A percentile compares a stretch with the other conserved stretches of the same genome.
Evolutionary conservation across 2,113 vertebrate genomes (phyloP).

Genomic region (Rhea pennata): DNA sequence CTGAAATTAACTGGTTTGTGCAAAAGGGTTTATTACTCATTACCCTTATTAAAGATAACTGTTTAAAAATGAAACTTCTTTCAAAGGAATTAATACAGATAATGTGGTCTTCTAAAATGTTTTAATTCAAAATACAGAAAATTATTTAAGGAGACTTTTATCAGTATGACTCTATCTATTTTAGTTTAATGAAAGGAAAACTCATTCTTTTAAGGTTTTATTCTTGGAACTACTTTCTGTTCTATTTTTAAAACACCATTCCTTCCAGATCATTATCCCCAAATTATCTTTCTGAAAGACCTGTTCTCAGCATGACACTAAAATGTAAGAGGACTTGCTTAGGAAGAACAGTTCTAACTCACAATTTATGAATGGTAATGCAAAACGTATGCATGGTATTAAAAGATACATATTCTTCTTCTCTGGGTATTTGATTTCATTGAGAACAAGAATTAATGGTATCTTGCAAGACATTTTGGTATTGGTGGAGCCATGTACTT

Average conservation of each 20-base stretch:
- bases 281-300: conserved; percentile 39
- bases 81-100: background rate
- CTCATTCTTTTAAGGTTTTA: background rate
- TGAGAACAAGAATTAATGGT: background rate
- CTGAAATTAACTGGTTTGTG: background rate
- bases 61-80: background rate
- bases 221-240: conserved; percentile 21
- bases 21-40: background rate
- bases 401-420: background rate
- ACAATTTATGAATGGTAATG: conserved; percentile 9
- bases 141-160: background rate
- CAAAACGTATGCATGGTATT: background rate
- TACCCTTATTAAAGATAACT: background rate
- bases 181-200: background rate
- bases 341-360: conserved; percentile 11
- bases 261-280: conserved; percentile 10
- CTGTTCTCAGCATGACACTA: conserved; percentile 2
- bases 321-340: conserved; percentile 2
- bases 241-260: conserved; percentile 33
- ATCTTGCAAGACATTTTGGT: background rate
- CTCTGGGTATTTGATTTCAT: background rate
- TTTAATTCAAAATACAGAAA: background rate
- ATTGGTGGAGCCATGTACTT: background rate
- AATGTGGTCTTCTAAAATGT: background rate
- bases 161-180: background rate